Evolutionary conservation across 2,113 vertebrate species (phyloP), one percentile per base, ranked within the genome.

Genomic region (Petaurus breviceps): DNA sequence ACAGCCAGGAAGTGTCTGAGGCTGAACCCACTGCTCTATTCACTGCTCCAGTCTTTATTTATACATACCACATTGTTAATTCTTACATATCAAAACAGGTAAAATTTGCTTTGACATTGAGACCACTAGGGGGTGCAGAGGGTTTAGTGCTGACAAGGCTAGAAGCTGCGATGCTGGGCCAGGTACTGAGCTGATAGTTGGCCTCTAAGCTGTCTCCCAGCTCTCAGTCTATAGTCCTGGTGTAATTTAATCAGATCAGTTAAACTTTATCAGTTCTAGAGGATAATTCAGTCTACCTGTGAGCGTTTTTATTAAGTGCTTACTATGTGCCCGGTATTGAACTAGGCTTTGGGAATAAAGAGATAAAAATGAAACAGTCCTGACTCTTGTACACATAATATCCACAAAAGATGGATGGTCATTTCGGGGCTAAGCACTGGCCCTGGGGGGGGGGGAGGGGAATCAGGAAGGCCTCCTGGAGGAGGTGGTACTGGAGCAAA

Each of bases 81-180:
- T 57, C 7, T 28, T 28, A 28, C 28, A 28, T 25, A 57, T 57
- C 55, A 28, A 55, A 24, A 57, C 55, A 57, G 26, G 55, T n/a
- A 37, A 68, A 31, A 19, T 22, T 43, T 19, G 0, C n/a, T 84
- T 19, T 0, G 16, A 43, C 68, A 43, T 43, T 84, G 68, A 43
- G 68, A 22, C 68, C 68, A 84, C 37, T 23, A 84, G 68, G n/a
- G 68, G 68, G 37, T n/a, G 19, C 68, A 77, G 37, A 84, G 68
- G 8, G n/a, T 43, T 84, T 43, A 43, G 16, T 84, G 19, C 19
- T 84, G 68, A 12, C 8, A 28, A 5, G 25, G 55, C 26, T 57
- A 28, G 55, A 1, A 57, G 25, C 55, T 94, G 95, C 96, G 90
- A 47, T 97, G 97, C 43, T 23, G 53, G 46, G 84, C n/a, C 14